These are phyloP conservation scores for Malacosoma neustria DNA, from an alignment of 2,888 invertebrate genomes.

Conservation along the genomic window DNA sequence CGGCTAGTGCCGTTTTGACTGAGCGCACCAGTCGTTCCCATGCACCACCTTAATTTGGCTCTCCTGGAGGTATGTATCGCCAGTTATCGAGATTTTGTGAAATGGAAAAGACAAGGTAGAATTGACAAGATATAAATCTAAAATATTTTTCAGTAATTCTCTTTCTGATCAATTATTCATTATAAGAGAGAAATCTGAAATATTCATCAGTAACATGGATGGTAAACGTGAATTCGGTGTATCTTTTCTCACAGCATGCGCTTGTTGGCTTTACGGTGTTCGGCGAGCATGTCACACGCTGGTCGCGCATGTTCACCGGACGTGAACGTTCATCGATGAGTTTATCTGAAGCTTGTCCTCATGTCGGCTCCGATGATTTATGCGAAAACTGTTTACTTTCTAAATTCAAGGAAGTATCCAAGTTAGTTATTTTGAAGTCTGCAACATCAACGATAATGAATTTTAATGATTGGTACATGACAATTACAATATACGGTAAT, in stretches of 20 bases:
- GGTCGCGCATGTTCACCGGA: constrained; percentile 32
- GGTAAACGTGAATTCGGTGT: background rate
- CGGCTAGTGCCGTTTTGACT: too few species aligned
- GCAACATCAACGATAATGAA: constrained; percentile 35
- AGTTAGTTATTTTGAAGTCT: constrained; percentile 43
- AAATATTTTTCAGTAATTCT: too few species aligned
- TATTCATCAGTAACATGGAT: too few species aligned
- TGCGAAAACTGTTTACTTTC: constrained; percentile 47
- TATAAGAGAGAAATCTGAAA: too few species aligned
- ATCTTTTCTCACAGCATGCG: constrained; percentile 23
- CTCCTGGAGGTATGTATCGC: too few species aligned
- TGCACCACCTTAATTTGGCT: too few species aligned
- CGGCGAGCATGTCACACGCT: constrained; percentile 31
- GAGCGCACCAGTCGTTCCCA: too few species aligned
- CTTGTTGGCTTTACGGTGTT: background rate
- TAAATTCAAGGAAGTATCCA: constrained; percentile 43
- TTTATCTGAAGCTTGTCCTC: constrained; percentile 53
- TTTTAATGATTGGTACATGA: constrained; percentile 6
- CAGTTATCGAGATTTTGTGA: too few species aligned
- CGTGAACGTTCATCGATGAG: constrained; percentile 42
- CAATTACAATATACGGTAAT: background rate
- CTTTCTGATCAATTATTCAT: too few species aligned
- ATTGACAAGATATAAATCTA: too few species aligned
- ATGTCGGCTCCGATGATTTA: constrained; percentile 54
- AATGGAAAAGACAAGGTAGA: too few species aligned